Conservation (phyloP, 2,797 vertebrate genomes). For the Champsocephalus gunnari region DNA sequence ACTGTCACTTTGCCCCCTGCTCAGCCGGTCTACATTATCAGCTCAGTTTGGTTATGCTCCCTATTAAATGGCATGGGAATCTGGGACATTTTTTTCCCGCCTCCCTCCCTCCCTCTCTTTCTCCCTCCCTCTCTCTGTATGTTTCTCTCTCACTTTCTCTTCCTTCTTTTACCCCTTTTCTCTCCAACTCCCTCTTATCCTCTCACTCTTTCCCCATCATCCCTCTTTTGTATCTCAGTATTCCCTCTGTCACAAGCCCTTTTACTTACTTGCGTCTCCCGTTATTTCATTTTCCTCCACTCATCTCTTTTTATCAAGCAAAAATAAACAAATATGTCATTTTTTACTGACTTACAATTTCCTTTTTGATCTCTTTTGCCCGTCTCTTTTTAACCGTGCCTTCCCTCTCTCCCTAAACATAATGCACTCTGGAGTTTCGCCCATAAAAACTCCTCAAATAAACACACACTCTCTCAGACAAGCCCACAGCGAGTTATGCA, state of each 20-base stretch:
- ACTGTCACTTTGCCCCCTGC: slow-evolving; percentile 75
- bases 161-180: slow-evolving; percentile 24
- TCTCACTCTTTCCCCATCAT: slow-evolving; percentile 66
- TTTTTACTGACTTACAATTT: slow-evolving; percentile 9
- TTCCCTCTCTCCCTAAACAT: slow-evolving; percentile 45
- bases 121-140: slow-evolving; percentile 39
- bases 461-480: slow-evolving; percentile 26
- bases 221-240: slow-evolving; percentile 63
- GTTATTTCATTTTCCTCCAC: slow-evolving; percentile 16
- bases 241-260: slow-evolving; percentile 58
- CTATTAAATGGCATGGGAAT: slow-evolving; percentile 82
- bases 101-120: slow-evolving; percentile 40
- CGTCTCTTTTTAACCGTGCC: slow-evolving; percentile 23
- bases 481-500: slow-evolving; percentile 21
- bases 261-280: slow-evolving; percentile 35
- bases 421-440: slow-evolving; percentile 53
- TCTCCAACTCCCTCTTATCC: slow-evolving; percentile 50
- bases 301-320: background rate
- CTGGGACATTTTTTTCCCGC: slow-evolving; percentile 65
- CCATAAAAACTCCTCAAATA: slow-evolving; percentile 59
- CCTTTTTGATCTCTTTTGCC: background rate
- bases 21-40: slow-evolving; percentile 73
- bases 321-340: slow-evolving; percentile 8
- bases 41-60: slow-evolving; percentile 78
- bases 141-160: slow-evolving; percentile 45